These are phyloP conservation scores for Pelosia muscerda DNA, from an alignment of 2,888 invertebrate genomes.

Conservation along the genomic window DNA sequence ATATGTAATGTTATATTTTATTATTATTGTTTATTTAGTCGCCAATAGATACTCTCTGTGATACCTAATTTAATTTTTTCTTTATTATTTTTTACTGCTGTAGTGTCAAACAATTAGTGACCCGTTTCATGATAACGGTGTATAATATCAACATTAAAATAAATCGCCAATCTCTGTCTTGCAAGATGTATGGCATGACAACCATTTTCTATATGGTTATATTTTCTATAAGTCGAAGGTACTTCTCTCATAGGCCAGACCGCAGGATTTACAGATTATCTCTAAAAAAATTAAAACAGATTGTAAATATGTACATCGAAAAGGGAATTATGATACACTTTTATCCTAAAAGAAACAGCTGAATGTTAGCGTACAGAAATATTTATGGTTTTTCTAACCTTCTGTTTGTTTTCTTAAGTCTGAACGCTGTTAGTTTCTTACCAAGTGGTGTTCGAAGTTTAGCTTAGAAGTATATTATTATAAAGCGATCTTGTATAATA, in stretches of 20 bases:
- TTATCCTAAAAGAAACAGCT: constrained; percentile 1
- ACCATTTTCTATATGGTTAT: neutral
- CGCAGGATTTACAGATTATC: neutral
- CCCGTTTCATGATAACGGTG: neutral
- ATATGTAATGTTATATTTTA: neutral
- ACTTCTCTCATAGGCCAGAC: no score
- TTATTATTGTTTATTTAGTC: neutral
- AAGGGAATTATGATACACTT: constrained; percentile 16
- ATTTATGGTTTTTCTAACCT: constrained; percentile 15
- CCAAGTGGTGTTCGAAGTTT: constrained; percentile 2
- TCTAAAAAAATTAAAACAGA: neutral
- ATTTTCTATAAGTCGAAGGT: neutral
- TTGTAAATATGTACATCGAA: neutral
- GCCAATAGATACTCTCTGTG: neutral
- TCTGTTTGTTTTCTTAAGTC: neutral
- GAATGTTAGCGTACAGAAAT: neutral
- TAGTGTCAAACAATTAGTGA: neutral
- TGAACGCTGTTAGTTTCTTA: neutral
- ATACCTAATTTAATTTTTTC: neutral
- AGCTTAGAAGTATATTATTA: neutral
- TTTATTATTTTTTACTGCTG: neutral
- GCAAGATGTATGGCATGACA: neutral
- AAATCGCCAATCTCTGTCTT: neutral
- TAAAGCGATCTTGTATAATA: neutral
- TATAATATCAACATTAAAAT: neutral